These are phyloP conservation scores for Meriones unguiculatus DNA, from an alignment of 2,113 vertebrate species.

Conservation along the genomic window DNA sequence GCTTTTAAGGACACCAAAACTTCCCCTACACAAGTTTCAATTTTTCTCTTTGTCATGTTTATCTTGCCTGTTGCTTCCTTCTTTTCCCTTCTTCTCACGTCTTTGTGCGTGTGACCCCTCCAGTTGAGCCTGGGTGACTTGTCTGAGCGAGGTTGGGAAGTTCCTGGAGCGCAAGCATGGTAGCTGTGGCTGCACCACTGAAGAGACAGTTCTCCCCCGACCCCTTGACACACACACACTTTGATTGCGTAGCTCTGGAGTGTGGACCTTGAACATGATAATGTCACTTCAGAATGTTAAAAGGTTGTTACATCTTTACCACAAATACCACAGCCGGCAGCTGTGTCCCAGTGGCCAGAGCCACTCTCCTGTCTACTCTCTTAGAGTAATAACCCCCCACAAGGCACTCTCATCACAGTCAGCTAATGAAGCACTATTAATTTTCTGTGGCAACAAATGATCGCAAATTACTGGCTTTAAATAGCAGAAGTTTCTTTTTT, in stretches of 20 bases:
- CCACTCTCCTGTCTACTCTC: not conserved
- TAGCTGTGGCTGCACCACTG: not conserved
- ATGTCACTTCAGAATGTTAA: too few relatives aligned
- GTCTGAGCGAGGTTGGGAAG: too few relatives aligned
- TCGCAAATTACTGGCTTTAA: not conserved
- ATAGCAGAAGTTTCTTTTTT: not conserved
- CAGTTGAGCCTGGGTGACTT: not conserved
- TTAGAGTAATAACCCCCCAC: not conserved
- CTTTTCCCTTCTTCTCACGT: not conserved
- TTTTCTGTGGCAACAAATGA: conserved; percentile 23
- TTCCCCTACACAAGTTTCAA: too few relatives aligned
- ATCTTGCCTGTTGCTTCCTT: not conserved
- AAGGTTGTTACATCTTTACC: not conserved
- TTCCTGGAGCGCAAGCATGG: too few relatives aligned
- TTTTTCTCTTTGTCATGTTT: not conserved
- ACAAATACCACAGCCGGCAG: not conserved
- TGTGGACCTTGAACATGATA: not conserved
- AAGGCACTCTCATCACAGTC: not conserved
- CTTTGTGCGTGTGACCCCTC: not conserved
- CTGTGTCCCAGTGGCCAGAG: not conserved
- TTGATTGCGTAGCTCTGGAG: not conserved
- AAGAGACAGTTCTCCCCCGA: rapidly evolving
- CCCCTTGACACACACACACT: not conserved
- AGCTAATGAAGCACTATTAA: not conserved
- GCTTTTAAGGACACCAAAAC: too few relatives aligned